Evolutionary conservation across 2,113 vertebrate genomes (phyloP), one percentile per base, ranked within the genome.

Genomic region (Thunnus maccoyii): DNA sequence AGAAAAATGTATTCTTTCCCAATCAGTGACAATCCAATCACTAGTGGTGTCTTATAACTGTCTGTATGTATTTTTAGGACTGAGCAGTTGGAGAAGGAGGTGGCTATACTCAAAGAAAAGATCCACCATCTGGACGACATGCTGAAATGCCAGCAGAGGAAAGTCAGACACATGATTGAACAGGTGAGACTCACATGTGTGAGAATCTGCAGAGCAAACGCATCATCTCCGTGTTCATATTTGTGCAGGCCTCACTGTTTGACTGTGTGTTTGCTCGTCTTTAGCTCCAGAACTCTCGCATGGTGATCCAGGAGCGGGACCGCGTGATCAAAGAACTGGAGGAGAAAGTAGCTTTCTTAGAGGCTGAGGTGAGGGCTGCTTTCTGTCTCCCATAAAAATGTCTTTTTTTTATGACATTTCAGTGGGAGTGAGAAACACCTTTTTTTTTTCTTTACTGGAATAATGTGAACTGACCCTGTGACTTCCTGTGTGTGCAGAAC

Each of bases 111-210:
- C 82, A 96, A 95, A 76, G 97, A 99, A 89, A 99, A 99, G 93
- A 98, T 98, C 68, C 97, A 97, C 72, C 98, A 99, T 76, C 91
- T 99, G 86, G 97, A 99, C 0, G 97, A 99, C 92, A 99, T 99
- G 98, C 94, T 99, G 15, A 98, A 97, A 80, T 96, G 98, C 82
- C 98, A 99, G 86, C 98, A 99, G 81, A 95, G 98, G 76, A 99
- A 99, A 93, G 96, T 99, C 36, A 92, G 98, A 57, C 97, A 98
- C 82, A 99, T 99, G 98, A 99, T 99, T 2, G 97, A 98, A 88
- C 98, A 99, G 97, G 98, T 99, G 69, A 88, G 89, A 41, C 27
- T 55, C 71, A 41, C 75, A 60, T 61, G 83, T 17, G 74, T 2
- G 41, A 66, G 67, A 3, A n/a, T 83, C 27, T 8, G 9, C 9